Evolutionary conservation across 2,888 invertebrate species (phyloP).

Genomic region (Diaprepes abbreviatus): DNA sequence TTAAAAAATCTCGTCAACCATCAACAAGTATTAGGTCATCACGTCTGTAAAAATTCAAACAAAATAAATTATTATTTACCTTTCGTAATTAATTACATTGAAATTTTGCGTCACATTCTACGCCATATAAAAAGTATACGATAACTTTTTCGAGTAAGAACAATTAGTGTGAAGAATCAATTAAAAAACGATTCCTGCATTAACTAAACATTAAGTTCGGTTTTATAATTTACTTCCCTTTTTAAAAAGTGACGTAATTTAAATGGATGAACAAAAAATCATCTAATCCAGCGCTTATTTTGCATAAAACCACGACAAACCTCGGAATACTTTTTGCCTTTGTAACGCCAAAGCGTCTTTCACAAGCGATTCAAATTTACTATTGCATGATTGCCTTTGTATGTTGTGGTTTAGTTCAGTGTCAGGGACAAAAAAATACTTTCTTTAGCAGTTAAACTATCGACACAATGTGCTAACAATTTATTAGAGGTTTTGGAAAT

Average conservation of each 20-base stretch:
- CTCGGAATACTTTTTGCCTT: slow-evolving; percentile 13
- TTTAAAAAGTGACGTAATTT: neutral
- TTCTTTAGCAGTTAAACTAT: slow-evolving; percentile 7
- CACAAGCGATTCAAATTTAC: neutral
- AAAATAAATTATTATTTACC: neutral
- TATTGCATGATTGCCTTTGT: slow-evolving; percentile 5
- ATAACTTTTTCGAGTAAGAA: neutral
- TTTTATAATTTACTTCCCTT: neutral
- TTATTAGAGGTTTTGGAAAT: no score
- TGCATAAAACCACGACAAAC: slow-evolving; percentile 13
- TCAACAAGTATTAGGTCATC: no score
- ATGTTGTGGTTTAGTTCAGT: slow-evolving; percentile 7
- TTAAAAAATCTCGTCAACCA: no score
- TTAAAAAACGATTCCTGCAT: neutral
- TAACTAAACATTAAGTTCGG: neutral
- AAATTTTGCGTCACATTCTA: slow-evolving; percentile 1
- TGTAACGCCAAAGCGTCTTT: neutral
- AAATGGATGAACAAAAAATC: neutral
- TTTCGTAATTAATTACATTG: neutral
- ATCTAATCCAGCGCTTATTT: neutral
- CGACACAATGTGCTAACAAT: no score
- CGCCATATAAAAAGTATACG: neutral
- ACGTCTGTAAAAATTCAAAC: no score
- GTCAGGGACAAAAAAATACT: slow-evolving; percentile 21
- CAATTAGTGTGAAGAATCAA: neutral